Conservation (phyloP, 2,113 vertebrate species). For the Myotis brandtii region DNA sequence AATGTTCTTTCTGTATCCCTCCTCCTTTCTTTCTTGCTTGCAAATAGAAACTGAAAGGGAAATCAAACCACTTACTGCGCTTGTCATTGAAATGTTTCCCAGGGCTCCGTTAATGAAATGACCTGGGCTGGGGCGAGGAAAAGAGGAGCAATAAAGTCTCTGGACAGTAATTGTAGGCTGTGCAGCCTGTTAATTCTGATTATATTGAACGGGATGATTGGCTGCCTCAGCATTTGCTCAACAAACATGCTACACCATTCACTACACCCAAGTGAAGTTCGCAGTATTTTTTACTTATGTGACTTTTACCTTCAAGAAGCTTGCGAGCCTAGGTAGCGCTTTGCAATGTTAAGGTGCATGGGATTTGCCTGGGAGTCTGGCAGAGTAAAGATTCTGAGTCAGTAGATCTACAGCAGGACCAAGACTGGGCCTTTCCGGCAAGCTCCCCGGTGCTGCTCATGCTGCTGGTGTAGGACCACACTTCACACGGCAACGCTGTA, state of each 20-base stretch:
- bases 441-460: background rate
- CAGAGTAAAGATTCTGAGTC: background rate
- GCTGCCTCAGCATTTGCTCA: conserved; percentile 30
- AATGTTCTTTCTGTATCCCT: conserved; percentile 82
- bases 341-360: background rate
- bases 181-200: conserved; percentile 58
- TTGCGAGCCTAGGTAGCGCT: background rate
- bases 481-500: background rate
- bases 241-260: background rate
- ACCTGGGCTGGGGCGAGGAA: conserved; percentile 9
- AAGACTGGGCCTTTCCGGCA: background rate
- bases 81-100: conserved; percentile 67
- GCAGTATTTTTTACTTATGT: background rate
- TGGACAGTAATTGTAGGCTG: conserved; percentile 51
- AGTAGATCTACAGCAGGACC: background rate
- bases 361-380: background rate
- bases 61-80: conserved; percentile 71
- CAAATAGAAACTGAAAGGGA: conserved; percentile 76
- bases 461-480: background rate
- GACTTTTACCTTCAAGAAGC: conserved; percentile 53
- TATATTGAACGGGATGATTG: conserved; percentile 40
- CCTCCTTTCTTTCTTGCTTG: conserved; percentile 79
- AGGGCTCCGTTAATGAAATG: conserved; percentile 61
- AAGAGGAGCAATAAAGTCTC: conserved; percentile 64
- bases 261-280: background rate